Evolutionary conservation across 2,888 invertebrate species (phyloP), one percentile per base, ranked within the genome.

Genomic region (Ormyrus labotus): DNA sequence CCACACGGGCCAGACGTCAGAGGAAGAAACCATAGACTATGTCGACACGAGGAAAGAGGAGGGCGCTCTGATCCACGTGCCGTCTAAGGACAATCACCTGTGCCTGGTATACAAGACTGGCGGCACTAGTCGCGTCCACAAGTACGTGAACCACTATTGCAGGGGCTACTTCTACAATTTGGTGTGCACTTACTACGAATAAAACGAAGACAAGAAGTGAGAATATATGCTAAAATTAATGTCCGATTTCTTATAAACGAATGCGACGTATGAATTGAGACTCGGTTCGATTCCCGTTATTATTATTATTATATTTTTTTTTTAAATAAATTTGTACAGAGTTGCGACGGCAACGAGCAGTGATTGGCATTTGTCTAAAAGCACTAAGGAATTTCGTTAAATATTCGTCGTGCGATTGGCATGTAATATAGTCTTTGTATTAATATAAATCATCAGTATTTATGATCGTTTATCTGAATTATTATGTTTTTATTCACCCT

Each of bases 41-140:
- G 85, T 90, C 48, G 87, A 89, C 83, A 85, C 87, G 4, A 84
- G 78, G 45, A 85, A 85, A 65, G 85, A 85, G 57, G 92, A 92
- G 55, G 91, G 91, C 5, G 91, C 93, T 68, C 90, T 94, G 64
- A 91, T 95, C 53, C 92, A 93, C 2, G 91, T 96, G 81, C 93
- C 94, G 70, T 93, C 94, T 0, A 92, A 91, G 69, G 92, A 94
- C 88, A 96, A 96, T 92, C 92, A 94, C 67, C 91, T 96, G 11
- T 94, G 93, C 90, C 92, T 96, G 57, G 94, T 95, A 72, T 94
- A 93, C 85, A 92, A 93, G 71, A 92, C 92, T 80, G 86, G 88
- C 67, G 91, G 91, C 89, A 93, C 92, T 88, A 84, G 83, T 48
- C 88, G 90, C 34, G 81, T 89, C 72, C 89, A 90, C 67, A 89